Evolutionary conservation across 2,888 invertebrate genomes (phyloP), one percentile per base, ranked within the genome.

Genomic region (Cephus pygmeus): DNA sequence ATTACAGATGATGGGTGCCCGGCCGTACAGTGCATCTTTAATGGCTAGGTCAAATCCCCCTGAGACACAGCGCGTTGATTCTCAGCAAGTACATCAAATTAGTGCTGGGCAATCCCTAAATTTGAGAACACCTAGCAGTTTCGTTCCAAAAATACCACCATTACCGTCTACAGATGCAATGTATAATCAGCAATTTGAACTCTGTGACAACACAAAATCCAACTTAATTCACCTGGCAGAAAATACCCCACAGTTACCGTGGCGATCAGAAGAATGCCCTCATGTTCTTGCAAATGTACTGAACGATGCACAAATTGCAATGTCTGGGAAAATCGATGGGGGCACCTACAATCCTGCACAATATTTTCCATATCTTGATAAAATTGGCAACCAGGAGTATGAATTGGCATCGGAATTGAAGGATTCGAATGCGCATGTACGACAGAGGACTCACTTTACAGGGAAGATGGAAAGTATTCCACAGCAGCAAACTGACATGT

Each of bases 61-160:
- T 23, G 56, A 56, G 9, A 56, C 56, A 23, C 56, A 56, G 9
- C 56, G 23, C 23, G 1, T 56, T 82, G 88, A 90, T 82, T 86
- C 88, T 4, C 87, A 88, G 69, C 85, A 88, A 12, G 4, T 71
- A 71, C 71, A 71, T 30, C 56, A 76, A 71, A 31, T 40, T 30
- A n/a, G 71, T 11, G 69, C 12, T 12, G 31, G 73, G 31, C 75
- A 75, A 12, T 31, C 73, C 12, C 74, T 86, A n/a, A 89, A 89
- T 78, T 87, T 91, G 73, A 89, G 89, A 34, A 91, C 88, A 68
- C 91, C 91, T 1, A 91, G 90, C 75, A 90, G 90, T 81, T 91
- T 91, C 40, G 84, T 89, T 3, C 79, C 83, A 12, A 88, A 90
- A 86, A 79, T n/a, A 69, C n/a, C 79, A n/a, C 31, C 71, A 71